Evolutionary conservation across 2,113 vertebrate species (phyloP), one percentile per base, ranked within the genome.

Genomic region (Periophthalmodon schlosseri): DNA sequence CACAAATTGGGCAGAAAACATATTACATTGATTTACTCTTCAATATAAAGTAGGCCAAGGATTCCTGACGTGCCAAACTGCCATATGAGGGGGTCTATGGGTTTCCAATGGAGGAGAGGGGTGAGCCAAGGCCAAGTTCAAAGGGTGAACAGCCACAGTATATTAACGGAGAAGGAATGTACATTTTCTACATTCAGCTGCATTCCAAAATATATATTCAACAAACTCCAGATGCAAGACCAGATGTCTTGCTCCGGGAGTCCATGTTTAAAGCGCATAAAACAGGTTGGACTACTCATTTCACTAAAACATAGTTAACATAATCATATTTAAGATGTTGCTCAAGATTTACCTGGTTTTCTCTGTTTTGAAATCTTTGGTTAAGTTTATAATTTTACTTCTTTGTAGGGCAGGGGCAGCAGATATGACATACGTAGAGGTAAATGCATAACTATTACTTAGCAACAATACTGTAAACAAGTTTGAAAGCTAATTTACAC

Each of bases 91-190:
- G 4, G 16, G 6, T 70, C 33, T 28, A 11, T 16, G 4, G 23
- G 44, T 65, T 23, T 13, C 5, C 24, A 47, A 5, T 72, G 46
- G 61, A 70, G 24, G 15, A 0, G 21, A 36, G 47, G 36, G 21
- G n/a, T 34, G 28, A 73, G 13, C 4, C 10, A 58, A n/a, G 44
- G n/a, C 15, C 46, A 70, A 4, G 34, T 60, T 83, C 47, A 86
- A 81, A 58, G 46, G 28, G 33, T 75, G 56, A 71, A 67, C 6
- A 77, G 15, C 15, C 3, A 46, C 10, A 28, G 23, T 70, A 80
- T 52, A 79, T 47, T 47, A 71, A 23, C 28, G 72, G 72, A 79
- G 72, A 77, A 86, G 77, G 70, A 84, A 84, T 81, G 69, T 57
- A 18, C n/a, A n/a, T 65, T 24, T 49, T 12, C 54, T 5, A 36